Evolutionary conservation across 2,797 vertebrate genomes (phyloP).

Genomic region (Streptopelia turtur): DNA sequence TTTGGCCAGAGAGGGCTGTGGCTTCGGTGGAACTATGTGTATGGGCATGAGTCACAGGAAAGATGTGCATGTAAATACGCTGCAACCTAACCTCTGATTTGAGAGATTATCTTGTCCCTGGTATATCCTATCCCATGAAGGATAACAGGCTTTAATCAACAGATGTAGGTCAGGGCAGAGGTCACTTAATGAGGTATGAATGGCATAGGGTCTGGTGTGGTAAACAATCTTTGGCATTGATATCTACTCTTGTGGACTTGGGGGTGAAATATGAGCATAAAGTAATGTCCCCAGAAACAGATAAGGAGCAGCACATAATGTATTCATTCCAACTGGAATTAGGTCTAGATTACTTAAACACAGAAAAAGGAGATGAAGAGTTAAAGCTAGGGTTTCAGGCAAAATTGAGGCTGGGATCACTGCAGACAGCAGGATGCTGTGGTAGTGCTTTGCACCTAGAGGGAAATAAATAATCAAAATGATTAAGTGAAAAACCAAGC

Average conservation of each 20-base stretch:
- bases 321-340: not conserved
- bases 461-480: not conserved
- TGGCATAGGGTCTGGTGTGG: not conserved
- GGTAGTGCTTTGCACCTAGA: not conserved
- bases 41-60: slow-evolving; percentile 3
- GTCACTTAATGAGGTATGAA: not conserved
- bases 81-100: not conserved
- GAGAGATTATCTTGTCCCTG: not conserved
- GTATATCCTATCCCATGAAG: not conserved
- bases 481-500: not conserved
- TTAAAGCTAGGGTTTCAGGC: not conserved
- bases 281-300: not conserved
- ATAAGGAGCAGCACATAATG: not conserved
- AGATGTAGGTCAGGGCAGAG: not conserved
- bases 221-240: not conserved
- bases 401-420: not conserved
- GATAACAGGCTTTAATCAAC: not conserved
- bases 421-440: not conserved
- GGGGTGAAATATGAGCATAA: not conserved
- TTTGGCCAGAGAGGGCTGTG: not conserved
- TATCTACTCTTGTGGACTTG: not conserved
- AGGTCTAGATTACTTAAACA: not conserved
- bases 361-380: not conserved
- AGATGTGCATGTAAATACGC: not conserved
- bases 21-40: not conserved